Evolutionary conservation across 2,888 invertebrate genomes (phyloP), one percentile per base, ranked within the genome.

Genomic region (Chaetogeoica ovagalla): DNA sequence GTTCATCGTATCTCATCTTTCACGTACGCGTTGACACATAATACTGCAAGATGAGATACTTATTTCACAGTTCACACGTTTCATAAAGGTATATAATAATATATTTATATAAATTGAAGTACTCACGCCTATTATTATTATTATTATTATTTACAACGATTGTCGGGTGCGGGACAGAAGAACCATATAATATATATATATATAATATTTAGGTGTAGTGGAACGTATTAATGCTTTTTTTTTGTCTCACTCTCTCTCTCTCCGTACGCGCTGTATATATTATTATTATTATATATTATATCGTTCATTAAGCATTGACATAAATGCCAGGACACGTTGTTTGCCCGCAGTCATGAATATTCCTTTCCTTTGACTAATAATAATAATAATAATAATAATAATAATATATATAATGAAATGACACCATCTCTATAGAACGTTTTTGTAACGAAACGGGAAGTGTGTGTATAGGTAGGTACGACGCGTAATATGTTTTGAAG

Each of bases 261-360:
- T 23, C 60, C 60, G 23, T 21, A 60, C 19, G 23, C 60, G 21
- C 8, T 2, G 9, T 21, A 2, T 59, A 21, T 59, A 59, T 1
- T 59, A 8, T 59, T 37, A n/a, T n/a, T n/a, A n/a, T n/a, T n/a
- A n/a, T n/a, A n/a, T n/a, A n/a, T n/a, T 30, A 30, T 30, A 19
- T 71, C 23, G 30, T 71, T 79, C 71, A 71, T 79, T 79, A 79
- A 71, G 71, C 55, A 57, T 65, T 65, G 43, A 71, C 57, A 79
- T 71, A 62, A 71, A 79, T 79, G 79, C 79, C 55, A 43, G 71
- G 39, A 79, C 79, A 79, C 79, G 79, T 79, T 77, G 60, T 77
- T 79, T 65, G 55, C 57, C 43, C 15, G 30, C 30, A 71, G 52
- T 71, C 79, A 79, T 79, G 79, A 79, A 79, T 79, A 79, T 79